Evolutionary conservation across 2,888 invertebrate species (phyloP).

Genomic region (Geotrupes spiniger): DNA sequence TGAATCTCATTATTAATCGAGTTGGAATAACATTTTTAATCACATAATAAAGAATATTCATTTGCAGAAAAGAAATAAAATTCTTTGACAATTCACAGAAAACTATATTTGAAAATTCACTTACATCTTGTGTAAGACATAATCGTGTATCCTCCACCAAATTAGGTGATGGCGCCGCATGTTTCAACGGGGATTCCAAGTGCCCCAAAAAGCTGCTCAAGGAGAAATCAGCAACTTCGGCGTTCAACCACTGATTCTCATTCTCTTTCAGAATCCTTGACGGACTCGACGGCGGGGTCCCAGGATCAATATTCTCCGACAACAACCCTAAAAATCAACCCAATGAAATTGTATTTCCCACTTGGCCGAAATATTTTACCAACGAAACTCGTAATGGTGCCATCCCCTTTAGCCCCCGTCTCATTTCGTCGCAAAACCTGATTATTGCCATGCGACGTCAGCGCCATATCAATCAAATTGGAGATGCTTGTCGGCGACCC

Average conservation of each 20-base stretch:
- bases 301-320: conserved; percentile 26
- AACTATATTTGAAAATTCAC: too few relatives aligned
- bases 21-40: too few relatives aligned
- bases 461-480: conserved; percentile 36
- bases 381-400: conserved; percentile 34
- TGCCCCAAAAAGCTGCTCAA: conserved; percentile 82
- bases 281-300: conserved; percentile 56
- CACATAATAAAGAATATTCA: too few relatives aligned
- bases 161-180: conserved; percentile 33
- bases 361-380: conserved; percentile 25
- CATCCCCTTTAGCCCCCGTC: conserved; percentile 12
- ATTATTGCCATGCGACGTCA: conserved; percentile 22
- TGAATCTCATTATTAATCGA: too few relatives aligned
- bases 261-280: conserved; percentile 65
- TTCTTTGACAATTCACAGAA: too few relatives aligned
- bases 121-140: conserved; percentile 58
- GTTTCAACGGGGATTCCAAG: conserved; percentile 67
- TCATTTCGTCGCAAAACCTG: conserved; percentile 6
- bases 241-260: conserved; percentile 69
- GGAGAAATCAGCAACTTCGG: conserved; percentile 81
- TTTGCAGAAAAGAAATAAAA: too few relatives aligned
- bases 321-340: conserved; percentile 34
- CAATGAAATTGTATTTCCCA: background rate
- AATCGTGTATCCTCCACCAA: conserved; percentile 50
- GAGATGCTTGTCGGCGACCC: conserved; percentile 39